These are phyloP conservation scores for Pelobates fuscus DNA, from an alignment of 2,113 vertebrate species.

Conservation along the genomic window DNA sequence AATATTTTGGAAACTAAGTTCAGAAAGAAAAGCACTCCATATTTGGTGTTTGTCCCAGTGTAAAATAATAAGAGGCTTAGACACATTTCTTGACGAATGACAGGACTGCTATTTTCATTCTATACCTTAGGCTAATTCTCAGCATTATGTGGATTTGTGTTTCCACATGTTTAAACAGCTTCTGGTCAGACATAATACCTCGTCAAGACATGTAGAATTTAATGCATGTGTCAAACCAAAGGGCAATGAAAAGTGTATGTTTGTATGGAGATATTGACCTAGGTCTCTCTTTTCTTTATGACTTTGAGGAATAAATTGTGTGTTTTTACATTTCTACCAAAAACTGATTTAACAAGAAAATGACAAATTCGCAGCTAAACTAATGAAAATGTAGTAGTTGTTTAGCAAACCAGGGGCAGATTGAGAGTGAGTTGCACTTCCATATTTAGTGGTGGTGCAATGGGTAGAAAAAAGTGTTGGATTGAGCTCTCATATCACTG, in stretches of 20 bases:
- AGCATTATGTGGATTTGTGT: slow-evolving; percentile 23
- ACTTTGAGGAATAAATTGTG: background rate
- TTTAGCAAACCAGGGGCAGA: no score
- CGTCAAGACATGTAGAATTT: background rate
- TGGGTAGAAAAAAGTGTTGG: no score
- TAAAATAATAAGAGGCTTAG: background rate
- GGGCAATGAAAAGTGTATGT: background rate
- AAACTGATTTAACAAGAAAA: background rate
- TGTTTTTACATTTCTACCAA: background rate
- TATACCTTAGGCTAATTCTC: slow-evolving; percentile 41
- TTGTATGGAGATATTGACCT: background rate
- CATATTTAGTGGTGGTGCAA: no score
- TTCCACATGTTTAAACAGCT: slow-evolving; percentile 32
- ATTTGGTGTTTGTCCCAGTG: slow-evolving; percentile 6
- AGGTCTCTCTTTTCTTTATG: background rate
- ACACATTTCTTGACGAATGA: background rate
- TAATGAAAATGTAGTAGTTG: no score
- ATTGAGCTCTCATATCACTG: no score
- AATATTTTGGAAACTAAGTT: background rate
- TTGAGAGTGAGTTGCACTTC: no score
- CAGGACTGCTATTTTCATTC: slow-evolving; percentile 26
- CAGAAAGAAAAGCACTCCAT: background rate
- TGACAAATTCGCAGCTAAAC: no score
- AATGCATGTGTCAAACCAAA: background rate
- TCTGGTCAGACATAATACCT: slow-evolving; percentile 22